Evolutionary conservation across 2,113 vertebrate genomes (phyloP).

Genomic region (Salvelinus fontinalis): DNA sequence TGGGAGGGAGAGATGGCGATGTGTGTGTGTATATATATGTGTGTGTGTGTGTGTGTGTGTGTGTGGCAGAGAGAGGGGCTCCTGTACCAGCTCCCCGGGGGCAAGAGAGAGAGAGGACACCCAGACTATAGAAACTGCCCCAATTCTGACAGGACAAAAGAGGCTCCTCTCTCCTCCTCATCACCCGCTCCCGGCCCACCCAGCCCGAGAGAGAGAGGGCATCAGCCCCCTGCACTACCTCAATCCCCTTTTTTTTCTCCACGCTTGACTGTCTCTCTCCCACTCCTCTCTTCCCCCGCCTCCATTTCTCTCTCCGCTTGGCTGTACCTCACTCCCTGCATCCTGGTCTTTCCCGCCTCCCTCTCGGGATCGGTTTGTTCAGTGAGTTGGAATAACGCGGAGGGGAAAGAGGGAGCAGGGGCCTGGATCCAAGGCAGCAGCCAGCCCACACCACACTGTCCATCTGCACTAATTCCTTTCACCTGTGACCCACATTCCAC

Average conservation of each 20-base stretch:
- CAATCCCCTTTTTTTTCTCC: background rate
- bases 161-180: constrained; percentile 35
- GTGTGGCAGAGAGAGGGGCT: background rate
- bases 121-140: constrained; percentile 63
- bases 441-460: constrained; percentile 27
- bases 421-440: constrained; percentile 19
- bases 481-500: constrained; percentile 62
- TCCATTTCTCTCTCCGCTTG: constrained; percentile 20
- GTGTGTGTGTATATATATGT: background rate
- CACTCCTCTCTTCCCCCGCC: background rate
- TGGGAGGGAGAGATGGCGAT: constrained; percentile 11
- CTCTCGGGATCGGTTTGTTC: constrained; percentile 62
- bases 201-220: constrained; percentile 39
- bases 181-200: constrained; percentile 52
- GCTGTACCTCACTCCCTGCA: constrained; percentile 1
- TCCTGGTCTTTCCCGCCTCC: constrained; percentile 2
- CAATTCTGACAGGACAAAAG: constrained; percentile 56
- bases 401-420: constrained; percentile 12
- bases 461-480: constrained; percentile 45
- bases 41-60: background rate
- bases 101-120: constrained; percentile 31
- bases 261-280: constrained; percentile 5
- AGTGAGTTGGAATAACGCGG: constrained; percentile 59
- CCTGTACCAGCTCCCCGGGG: constrained; percentile 42
- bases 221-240: constrained; percentile 28